Conservation (phyloP, 1,140 invertebrate species). For the Elymnias hypermnestra region DNA sequence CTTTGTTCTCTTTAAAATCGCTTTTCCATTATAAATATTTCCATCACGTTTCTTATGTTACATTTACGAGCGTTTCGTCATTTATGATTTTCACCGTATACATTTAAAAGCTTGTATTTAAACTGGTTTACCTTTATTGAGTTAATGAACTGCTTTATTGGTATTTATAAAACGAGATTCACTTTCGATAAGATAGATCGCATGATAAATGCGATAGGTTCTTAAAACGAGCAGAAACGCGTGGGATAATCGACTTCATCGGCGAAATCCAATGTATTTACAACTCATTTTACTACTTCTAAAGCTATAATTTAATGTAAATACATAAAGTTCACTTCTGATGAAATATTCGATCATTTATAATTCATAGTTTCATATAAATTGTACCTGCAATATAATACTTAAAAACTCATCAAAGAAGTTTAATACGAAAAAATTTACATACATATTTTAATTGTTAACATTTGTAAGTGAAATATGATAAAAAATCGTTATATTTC, state of each 20-base stretch:
- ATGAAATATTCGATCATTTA: no score
- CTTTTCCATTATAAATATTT: no score
- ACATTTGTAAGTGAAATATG: no score
- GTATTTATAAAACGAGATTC: conserved; percentile 5
- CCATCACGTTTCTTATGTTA: no score
- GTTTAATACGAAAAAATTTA: no score
- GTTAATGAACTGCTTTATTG: conserved; percentile 4
- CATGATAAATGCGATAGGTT: conserved; percentile 26
- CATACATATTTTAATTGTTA: no score
- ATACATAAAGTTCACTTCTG: not conserved
- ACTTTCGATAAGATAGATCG: conserved; percentile 28
- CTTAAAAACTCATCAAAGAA: no score
- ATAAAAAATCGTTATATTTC: no score
- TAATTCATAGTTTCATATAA: no score
- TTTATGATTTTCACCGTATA: not conserved
- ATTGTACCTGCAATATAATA: no score
- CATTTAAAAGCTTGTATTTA: conserved; percentile 2
- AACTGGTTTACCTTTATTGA: conserved; percentile 3
- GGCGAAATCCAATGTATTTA: conserved; percentile 25
- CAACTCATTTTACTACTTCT: not conserved
- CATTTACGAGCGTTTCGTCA: no score
- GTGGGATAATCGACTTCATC: conserved; percentile 39
- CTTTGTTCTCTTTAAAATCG: conserved; percentile 8
- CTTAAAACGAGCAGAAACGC: conserved; percentile 14
- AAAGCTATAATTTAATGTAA: not conserved